Evolutionary conservation across 2,113 vertebrate species (phyloP).

Genomic region (Epinephelus fuscoguttatus): DNA sequence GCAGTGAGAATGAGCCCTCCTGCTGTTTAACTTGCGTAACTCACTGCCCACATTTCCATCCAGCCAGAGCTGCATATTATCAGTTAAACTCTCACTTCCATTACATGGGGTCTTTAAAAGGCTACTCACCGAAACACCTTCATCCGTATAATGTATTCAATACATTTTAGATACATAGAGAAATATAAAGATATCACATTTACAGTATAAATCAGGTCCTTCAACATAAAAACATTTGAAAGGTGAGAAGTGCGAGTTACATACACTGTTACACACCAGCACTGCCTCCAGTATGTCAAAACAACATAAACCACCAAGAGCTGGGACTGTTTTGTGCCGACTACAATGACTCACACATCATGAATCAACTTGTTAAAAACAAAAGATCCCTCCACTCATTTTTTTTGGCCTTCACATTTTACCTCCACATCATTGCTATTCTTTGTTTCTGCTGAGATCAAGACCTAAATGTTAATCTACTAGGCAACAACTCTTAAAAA

Average conservation of each 20-base stretch:
- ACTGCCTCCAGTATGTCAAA: slow-evolving; percentile 19
- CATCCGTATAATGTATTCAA: slow-evolving; percentile 50
- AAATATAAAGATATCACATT: slow-evolving; percentile 50
- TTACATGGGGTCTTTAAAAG: slow-evolving; percentile 39
- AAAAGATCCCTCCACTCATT: slow-evolving; percentile 13
- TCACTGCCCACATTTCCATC: slow-evolving; percentile 21
- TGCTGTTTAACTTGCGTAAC: slow-evolving; percentile 47
- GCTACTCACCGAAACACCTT: slow-evolving; percentile 45
- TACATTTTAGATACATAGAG: slow-evolving; percentile 44
- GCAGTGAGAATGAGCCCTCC: slow-evolving; percentile 28
- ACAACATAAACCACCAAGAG: slow-evolving; percentile 36
- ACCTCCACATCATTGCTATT: neutral
- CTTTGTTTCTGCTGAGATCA: slow-evolving; percentile 8
- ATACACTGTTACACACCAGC: slow-evolving; percentile 30
- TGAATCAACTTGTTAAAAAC: slow-evolving; percentile 32
- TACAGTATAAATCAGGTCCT: slow-evolving; percentile 41
- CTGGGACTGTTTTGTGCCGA: slow-evolving; percentile 29
- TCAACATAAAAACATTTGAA: slow-evolving; percentile 25
- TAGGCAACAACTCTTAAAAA: slow-evolving; percentile 4
- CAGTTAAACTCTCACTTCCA: slow-evolving; percentile 41
- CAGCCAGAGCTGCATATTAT: slow-evolving; percentile 10
- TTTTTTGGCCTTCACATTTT: slow-evolving; percentile 40
- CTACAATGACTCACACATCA: slow-evolving; percentile 36
- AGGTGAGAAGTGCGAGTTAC: slow-evolving; percentile 48
- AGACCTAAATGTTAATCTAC: slow-evolving; percentile 10